Conservation (phyloP, 2,888 invertebrate species). For the Ametastegia equiseti region DNA sequence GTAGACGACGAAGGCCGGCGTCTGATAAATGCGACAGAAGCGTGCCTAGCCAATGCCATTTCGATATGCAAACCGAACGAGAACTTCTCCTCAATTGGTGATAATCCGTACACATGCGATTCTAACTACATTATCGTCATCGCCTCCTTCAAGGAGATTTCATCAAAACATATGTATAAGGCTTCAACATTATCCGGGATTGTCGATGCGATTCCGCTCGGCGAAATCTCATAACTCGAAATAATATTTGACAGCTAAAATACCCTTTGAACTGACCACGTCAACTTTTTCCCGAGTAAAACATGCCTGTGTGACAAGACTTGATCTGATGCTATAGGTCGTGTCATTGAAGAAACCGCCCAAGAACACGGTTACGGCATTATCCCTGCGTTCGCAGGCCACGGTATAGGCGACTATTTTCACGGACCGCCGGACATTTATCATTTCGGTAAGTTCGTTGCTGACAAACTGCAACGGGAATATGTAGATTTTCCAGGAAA, state of each 20-base stretch:
- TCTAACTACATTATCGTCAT: background rate
- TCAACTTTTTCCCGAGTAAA: background rate
- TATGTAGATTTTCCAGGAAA: slow-evolving; percentile 38
- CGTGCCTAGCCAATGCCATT: slow-evolving; percentile 83
- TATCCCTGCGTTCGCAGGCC: slow-evolving; percentile 90
- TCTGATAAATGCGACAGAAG: slow-evolving; percentile 84
- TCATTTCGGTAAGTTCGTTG: slow-evolving; percentile 83
- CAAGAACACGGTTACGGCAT: slow-evolving; percentile 81
- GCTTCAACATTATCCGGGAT: background rate
- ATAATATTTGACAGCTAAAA: background rate
- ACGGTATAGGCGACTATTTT: slow-evolving; percentile 95
- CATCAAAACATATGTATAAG: background rate
- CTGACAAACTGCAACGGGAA: background rate
- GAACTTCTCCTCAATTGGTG: slow-evolving; percentile 77
- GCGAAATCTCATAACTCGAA: background rate
- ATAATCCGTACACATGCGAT: too few relatives aligned
- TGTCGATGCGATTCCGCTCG: background rate
- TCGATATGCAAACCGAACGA: slow-evolving; percentile 78
- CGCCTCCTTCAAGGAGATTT: background rate
- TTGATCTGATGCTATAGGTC: slow-evolving; percentile 76
- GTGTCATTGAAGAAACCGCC: slow-evolving; percentile 82
- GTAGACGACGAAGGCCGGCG: slow-evolving; percentile 86
- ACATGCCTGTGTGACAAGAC: background rate
- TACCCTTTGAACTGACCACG: background rate
- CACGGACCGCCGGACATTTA: slow-evolving; percentile 95